Conservation (phyloP, 2,797 vertebrate species). For the Oryzias dopingdopingensis region DNA sequence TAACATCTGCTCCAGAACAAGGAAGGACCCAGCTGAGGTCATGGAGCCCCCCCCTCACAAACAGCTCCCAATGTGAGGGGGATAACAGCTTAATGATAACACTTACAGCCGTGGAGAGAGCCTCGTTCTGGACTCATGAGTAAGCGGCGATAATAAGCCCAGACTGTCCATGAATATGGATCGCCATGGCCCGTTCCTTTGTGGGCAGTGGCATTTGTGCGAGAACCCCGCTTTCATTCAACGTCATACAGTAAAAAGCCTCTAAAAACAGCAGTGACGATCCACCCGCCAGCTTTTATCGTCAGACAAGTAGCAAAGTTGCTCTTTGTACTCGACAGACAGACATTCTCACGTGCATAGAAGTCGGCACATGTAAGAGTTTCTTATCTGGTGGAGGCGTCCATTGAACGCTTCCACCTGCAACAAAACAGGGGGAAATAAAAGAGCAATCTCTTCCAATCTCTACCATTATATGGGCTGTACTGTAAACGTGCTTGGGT, state of each 20-base stretch:
- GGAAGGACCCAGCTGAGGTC: constrained; percentile 69
- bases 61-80: constrained; percentile 58
- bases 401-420: constrained; percentile 28
- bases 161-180: constrained; percentile 71
- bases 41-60: constrained; percentile 34
- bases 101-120: constrained; percentile 64
- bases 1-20: constrained; percentile 86
- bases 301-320: constrained; percentile 24
- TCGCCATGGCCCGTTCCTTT: constrained; percentile 58
- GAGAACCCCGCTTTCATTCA: constrained; percentile 22
- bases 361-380: constrained; percentile 22
- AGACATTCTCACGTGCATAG: constrained; percentile 32
- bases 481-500: constrained; percentile 19
- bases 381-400: constrained; percentile 35
- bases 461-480: neutral
- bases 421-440: constrained; percentile 18
- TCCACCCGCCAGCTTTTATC: constrained; percentile 42
- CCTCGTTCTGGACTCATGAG: constrained; percentile 45
- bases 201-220: constrained; percentile 50
- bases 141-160: constrained; percentile 62
- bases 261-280: constrained; percentile 31
- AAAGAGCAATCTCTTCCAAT: constrained; percentile 15
- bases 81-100: constrained; percentile 74
- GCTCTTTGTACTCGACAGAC: constrained; percentile 44
- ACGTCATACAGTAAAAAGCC: constrained; percentile 16